phyloP scores from a whole-genome alignment of 2,797 vertebrate genomes.

The Sebastiscus albofasciatus region DNA sequence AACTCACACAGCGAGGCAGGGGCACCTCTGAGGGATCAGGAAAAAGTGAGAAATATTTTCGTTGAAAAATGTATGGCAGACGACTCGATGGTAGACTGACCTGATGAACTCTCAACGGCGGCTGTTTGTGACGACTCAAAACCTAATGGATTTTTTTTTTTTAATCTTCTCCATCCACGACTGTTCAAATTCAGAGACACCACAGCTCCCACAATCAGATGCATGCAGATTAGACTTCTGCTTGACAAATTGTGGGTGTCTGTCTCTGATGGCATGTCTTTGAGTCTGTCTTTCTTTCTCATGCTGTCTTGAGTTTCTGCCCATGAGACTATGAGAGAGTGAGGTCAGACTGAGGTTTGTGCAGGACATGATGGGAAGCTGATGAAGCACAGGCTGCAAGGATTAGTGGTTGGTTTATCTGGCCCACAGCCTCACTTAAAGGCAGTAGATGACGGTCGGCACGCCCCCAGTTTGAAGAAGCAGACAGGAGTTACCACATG shows the following conservation, averaged over 20 bases:
- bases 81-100: conserved; percentile 10
- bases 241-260: neutral
- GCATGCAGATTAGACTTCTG: conserved; percentile 18
- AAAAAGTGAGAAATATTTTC: conserved; percentile 31
- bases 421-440: neutral
- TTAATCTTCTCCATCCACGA: conserved; percentile 18
- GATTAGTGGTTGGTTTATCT: neutral
- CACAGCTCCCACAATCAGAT: conserved; percentile 7
- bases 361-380: neutral
- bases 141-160: conserved; percentile 52
- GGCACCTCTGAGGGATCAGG: neutral
- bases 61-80: conserved; percentile 15
- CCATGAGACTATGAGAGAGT: neutral
- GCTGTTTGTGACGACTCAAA: conserved; percentile 54
- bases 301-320: conserved; percentile 6
- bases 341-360: neutral
- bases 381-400: neutral
- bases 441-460: neutral
- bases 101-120: conserved; percentile 35
- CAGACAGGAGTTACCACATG: too few species aligned
- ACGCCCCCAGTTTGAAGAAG: too few species aligned
- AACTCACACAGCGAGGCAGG: neutral
- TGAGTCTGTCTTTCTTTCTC: neutral
- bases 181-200: conserved; percentile 8
- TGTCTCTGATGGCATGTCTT: neutral